phyloP scores from a whole-genome alignment of 2,797 vertebrate species.

The Falco cherrug region DNA sequence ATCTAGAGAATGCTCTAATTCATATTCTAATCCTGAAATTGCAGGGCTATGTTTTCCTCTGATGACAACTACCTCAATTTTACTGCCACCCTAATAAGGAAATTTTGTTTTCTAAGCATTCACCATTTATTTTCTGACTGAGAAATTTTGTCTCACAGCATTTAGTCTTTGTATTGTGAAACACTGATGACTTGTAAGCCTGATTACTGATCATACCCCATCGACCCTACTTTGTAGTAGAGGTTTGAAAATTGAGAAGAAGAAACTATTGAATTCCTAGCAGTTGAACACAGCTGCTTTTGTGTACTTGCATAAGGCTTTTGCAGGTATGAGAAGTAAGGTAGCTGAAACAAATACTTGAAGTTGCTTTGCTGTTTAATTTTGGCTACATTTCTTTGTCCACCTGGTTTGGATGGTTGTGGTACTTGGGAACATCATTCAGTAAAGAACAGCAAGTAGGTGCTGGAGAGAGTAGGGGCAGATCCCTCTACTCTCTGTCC shows the following conservation, averaged over 20 bases:
- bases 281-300: neutral
- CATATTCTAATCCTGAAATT: slow-evolving; percentile 70
- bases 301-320: neutral
- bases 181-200: slow-evolving; percentile 6
- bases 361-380: neutral
- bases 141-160: slow-evolving; percentile 32
- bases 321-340: neutral
- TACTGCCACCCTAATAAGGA: slow-evolving; percentile 57
- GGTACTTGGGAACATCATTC: neutral
- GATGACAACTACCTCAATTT: slow-evolving; percentile 63
- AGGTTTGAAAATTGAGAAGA: neutral
- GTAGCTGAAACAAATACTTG: neutral
- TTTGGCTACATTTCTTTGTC: neutral
- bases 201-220: neutral
- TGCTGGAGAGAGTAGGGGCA: neutral
- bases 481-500: neutral
- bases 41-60: slow-evolving; percentile 53
- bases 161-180: slow-evolving; percentile 40
- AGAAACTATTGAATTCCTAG: neutral
- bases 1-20: slow-evolving; percentile 71
- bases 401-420: neutral
- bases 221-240: neutral
- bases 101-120: slow-evolving; percentile 55
- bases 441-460: neutral
- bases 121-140: slow-evolving; percentile 27